Evolutionary conservation across 2,113 vertebrate species (phyloP).

Genomic region (Bungarus multicinctus): DNA sequence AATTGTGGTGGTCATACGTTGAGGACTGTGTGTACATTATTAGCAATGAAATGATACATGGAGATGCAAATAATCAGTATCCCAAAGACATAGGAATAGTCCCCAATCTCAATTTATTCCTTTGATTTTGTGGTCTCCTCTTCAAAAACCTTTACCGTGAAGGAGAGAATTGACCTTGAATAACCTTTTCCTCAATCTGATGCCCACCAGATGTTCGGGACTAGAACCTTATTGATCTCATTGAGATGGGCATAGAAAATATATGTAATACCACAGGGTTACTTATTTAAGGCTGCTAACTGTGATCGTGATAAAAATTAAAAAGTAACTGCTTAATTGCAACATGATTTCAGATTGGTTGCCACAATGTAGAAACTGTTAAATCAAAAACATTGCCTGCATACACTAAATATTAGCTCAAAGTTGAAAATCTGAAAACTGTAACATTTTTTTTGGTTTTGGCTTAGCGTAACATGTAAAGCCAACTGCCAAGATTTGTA

Average conservation of each 20-base stretch:
- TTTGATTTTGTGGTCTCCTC: background rate
- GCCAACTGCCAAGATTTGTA: background rate
- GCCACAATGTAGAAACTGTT: background rate
- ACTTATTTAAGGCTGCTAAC: background rate
- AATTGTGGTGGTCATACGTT: background rate
- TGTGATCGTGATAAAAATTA: background rate
- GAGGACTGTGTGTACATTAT: background rate
- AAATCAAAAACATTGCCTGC: background rate
- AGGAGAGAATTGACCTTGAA: background rate
- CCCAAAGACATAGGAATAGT: background rate
- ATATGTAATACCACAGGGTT: background rate
- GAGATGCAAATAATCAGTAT: background rate
- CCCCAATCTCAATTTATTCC: background rate
- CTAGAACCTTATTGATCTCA: background rate
- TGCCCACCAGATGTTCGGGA: background rate
- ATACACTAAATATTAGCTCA: background rate
- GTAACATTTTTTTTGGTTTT: background rate
- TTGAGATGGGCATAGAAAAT: background rate
- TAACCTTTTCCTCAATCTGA: background rate
- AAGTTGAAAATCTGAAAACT: background rate
- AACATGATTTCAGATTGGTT: background rate
- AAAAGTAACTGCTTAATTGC: background rate
- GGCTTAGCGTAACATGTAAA: background rate
- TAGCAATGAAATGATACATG: background rate
- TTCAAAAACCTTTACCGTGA: background rate